These are phyloP conservation scores for Xerus inauris DNA, from an alignment of 2,113 vertebrate species.

Conservation along the genomic window DNA sequence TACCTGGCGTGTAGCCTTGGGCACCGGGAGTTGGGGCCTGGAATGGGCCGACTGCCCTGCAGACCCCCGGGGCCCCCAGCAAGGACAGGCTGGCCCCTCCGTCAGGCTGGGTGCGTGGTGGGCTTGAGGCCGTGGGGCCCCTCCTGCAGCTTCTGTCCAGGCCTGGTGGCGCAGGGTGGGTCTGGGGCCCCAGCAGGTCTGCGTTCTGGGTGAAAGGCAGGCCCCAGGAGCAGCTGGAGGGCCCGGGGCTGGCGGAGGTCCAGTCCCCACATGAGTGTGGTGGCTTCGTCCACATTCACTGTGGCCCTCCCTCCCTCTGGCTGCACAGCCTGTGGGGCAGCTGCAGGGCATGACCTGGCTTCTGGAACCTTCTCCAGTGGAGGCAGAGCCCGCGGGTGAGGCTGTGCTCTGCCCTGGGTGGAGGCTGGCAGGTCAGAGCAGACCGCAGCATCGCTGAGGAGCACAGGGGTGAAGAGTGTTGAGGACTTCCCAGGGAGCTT, in stretches of 20 bases:
- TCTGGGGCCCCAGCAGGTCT: neutral
- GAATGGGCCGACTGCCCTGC: neutral
- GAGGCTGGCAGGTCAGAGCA: neutral
- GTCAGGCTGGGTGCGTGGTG: neutral
- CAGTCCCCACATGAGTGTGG: neutral
- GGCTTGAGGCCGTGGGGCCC: accelerated
- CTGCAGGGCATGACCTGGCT: neutral
- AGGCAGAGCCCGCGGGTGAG: neutral
- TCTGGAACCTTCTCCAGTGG: neutral
- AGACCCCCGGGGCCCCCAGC: too few species aligned
- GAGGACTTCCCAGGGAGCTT: neutral
- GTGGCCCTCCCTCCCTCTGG: neutral
- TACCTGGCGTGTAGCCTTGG: accelerated
- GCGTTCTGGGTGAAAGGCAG: neutral
- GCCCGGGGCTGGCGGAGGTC: neutral
- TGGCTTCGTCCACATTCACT: accelerated
- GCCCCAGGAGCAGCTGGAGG: neutral
- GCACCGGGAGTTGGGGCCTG: neutral
- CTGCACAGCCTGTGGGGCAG: neutral
- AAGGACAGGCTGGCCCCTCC: neutral
- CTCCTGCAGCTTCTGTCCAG: accelerated
- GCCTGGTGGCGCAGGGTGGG: accelerated
- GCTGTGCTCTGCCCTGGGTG: too few species aligned
- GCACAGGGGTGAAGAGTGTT: neutral
- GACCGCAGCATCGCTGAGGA: neutral